Evolutionary conservation across 2,113 vertebrate species (phyloP).

Genomic region (Labeo catla): DNA sequence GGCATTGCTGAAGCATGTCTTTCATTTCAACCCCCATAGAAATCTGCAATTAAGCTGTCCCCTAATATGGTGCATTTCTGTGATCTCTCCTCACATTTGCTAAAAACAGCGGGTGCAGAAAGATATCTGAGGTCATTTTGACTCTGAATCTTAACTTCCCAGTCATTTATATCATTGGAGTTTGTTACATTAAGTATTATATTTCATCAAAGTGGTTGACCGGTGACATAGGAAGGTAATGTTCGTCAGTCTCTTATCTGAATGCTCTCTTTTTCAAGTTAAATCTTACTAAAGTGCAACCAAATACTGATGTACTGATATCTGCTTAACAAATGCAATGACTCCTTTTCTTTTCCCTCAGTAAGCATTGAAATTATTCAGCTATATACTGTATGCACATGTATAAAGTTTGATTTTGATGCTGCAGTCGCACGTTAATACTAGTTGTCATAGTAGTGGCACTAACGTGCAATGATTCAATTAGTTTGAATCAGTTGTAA

Average conservation of each 20-base stretch:
- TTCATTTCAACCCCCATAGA: not conserved
- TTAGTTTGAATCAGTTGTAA: too few species aligned
- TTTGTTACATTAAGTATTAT: slow-evolving; percentile 10
- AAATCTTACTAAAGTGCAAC: not conserved
- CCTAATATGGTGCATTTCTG: not conserved
- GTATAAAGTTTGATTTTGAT: too few species aligned
- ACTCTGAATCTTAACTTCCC: not conserved
- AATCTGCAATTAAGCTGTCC: slow-evolving; percentile 11
- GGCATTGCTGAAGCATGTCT: not conserved
- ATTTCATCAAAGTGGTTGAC: not conserved
- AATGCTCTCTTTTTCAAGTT: not conserved
- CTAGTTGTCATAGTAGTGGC: too few species aligned
- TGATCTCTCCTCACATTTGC: not conserved
- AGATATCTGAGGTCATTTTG: not conserved
- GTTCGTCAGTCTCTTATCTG: not conserved
- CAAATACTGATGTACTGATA: not conserved
- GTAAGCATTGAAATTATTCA: too few species aligned
- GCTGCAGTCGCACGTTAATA: too few species aligned
- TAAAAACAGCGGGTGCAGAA: not conserved
- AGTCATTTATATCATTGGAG: not conserved
- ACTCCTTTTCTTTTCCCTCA: too few species aligned
- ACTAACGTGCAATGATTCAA: too few species aligned
- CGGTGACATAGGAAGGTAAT: not conserved
- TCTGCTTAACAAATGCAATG: not conserved
- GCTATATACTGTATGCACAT: too few species aligned